Evolutionary conservation across 2,797 vertebrate genomes (phyloP).

Genomic region (Notolabrus celidotus): DNA sequence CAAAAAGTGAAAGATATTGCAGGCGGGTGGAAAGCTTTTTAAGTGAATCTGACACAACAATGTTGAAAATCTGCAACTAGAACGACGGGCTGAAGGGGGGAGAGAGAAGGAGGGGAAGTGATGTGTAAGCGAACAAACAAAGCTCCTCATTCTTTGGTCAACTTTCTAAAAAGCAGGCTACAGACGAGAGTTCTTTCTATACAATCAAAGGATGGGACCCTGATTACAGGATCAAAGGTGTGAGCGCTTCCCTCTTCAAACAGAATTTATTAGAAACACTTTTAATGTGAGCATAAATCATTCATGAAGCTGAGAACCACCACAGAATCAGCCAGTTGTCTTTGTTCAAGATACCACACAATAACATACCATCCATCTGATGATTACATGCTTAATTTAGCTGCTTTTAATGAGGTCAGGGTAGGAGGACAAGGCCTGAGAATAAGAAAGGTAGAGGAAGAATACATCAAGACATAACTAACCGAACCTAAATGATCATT

Average conservation of each 20-base stretch:
- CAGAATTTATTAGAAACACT: conserved; percentile 39
- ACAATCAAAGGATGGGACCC: conserved; percentile 23
- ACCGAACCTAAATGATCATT: too few relatives aligned
- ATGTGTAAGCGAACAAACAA: neutral
- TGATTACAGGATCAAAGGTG: conserved; percentile 61
- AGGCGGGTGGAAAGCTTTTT: conserved; percentile 35
- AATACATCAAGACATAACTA: too few relatives aligned
- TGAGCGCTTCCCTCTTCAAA: conserved; percentile 32
- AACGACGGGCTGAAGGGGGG: too few relatives aligned
- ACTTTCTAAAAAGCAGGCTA: neutral
- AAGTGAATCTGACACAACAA: conserved; percentile 36
- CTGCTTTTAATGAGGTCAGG: too few relatives aligned
- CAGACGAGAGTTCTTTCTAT: conserved; percentile 11
- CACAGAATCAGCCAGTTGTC: conserved; percentile 1
- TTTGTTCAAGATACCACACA: neutral
- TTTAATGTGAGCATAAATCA: conserved; percentile 51
- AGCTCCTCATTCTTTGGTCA: neutral
- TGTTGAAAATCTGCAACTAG: conserved; percentile 21
- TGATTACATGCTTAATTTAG: too few relatives aligned
- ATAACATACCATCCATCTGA: too few relatives aligned
- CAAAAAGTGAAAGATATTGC: conserved; percentile 37
- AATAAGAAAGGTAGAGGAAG: too few relatives aligned
- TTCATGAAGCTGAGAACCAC: conserved; percentile 27
- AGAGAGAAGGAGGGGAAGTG: neutral
- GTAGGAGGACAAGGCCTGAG: too few relatives aligned